A percentile compares a stretch with the other conserved stretches of the same genome.
These are phyloP conservation scores for Drosophila subobscura DNA, from an alignment of 1,140 invertebrate genomes.

Conservation along the genomic window DNA sequence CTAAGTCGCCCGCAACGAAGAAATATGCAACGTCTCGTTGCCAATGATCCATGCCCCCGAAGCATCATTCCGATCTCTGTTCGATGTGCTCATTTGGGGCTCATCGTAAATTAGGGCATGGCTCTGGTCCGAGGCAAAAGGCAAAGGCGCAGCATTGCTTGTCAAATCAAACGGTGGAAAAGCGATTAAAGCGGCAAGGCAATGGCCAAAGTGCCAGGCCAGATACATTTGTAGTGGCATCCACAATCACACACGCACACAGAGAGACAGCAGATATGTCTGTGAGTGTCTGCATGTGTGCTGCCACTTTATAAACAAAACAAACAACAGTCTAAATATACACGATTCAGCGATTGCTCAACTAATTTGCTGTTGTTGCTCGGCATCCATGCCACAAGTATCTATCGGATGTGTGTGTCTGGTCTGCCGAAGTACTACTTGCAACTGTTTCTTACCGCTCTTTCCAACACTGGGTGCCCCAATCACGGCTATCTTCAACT, in stretches of 20 bases:
- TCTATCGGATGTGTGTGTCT: slow-evolving; percentile 34
- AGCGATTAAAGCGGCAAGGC: slow-evolving; percentile 65
- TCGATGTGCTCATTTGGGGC: slow-evolving; percentile 42
- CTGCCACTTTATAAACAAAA: slow-evolving; percentile 80
- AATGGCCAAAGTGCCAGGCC: slow-evolving; percentile 61
- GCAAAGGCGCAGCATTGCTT: slow-evolving; percentile 29
- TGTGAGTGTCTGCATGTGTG: slow-evolving; percentile 42
- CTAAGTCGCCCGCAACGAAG: slow-evolving; percentile 52
- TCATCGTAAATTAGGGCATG: slow-evolving; percentile 69
- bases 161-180: slow-evolving; percentile 71
- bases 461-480: slow-evolving; percentile 94
- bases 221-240: slow-evolving; percentile 21
- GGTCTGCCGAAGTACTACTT: slow-evolving; percentile 28
- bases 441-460: slow-evolving; percentile 87
- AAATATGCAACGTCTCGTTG: slow-evolving; percentile 55
- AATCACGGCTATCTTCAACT: slow-evolving; percentile 94
- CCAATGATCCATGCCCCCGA: slow-evolving; percentile 44
- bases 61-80: background rate
- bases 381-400: slow-evolving; percentile 44
- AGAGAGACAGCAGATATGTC: slow-evolving; percentile 5
- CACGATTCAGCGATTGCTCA: slow-evolving; percentile 76
- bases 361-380: slow-evolving; percentile 81
- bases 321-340: slow-evolving; percentile 80
- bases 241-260: slow-evolving; percentile 24
- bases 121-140: slow-evolving; percentile 45